These are phyloP conservation scores for Bolinopsis microptera DNA, from an alignment of 37 sponge, comb jelly and placozoan species.

Conservation along the genomic window DNA sequence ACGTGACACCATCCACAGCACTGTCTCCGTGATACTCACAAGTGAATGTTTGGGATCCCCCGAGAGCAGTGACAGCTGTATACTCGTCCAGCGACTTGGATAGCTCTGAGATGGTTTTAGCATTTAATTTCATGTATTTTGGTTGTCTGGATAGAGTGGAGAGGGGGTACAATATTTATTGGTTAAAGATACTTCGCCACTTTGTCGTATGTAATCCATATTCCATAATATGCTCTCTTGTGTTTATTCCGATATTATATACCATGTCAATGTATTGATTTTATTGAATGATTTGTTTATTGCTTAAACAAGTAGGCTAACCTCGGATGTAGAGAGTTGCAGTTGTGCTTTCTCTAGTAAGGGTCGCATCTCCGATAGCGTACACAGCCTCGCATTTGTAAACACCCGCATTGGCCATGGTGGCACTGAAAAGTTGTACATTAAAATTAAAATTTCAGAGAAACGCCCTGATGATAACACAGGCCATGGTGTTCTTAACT, in stretches of 20 bases:
- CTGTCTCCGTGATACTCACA: conserved; percentile 10
- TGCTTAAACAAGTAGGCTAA: too few relatives aligned
- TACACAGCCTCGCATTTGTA: background rate
- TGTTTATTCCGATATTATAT: too few relatives aligned
- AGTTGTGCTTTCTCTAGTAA: background rate
- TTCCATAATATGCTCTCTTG: too few relatives aligned
- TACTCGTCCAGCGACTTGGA: background rate
- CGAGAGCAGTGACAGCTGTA: background rate
- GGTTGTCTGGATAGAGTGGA: background rate
- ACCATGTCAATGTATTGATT: too few relatives aligned
- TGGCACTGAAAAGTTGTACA: background rate
- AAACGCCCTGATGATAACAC: too few relatives aligned
- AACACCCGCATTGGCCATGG: background rate
- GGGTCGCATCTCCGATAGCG: background rate
- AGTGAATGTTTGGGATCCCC: background rate
- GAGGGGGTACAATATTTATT: background rate
- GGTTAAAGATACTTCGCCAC: background rate
- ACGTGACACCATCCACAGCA: background rate
- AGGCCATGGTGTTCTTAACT: too few relatives aligned
- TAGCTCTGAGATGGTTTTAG: background rate
- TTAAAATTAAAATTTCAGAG: background rate
- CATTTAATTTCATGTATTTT: background rate
- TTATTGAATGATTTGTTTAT: too few relatives aligned
- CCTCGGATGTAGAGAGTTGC: background rate
- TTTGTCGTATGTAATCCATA: too few relatives aligned